Evolutionary conservation across 2,888 invertebrate genomes (phyloP).

Genomic region (Listrodromus nycthemerus): DNA sequence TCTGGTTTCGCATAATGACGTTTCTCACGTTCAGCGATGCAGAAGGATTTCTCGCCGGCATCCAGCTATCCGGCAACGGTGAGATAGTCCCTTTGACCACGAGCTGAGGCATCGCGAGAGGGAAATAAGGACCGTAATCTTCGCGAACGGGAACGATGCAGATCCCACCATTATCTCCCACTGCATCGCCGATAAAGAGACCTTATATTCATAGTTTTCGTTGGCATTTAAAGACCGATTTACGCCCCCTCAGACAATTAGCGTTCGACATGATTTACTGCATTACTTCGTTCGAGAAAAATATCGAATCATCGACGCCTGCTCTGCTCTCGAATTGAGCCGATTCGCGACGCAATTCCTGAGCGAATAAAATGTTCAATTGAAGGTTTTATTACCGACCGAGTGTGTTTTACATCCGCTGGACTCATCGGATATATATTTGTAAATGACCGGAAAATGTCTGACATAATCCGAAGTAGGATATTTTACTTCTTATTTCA

Average conservation of each 20-base stretch:
- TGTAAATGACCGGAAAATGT: not conserved
- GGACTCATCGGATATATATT: not conserved
- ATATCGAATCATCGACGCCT: not conserved
- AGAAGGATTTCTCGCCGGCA: constrained; percentile 16
- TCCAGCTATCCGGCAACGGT: constrained; percentile 30
- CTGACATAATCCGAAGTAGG: not conserved
- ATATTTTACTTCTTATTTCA: not conserved
- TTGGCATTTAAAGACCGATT: constrained; percentile 55
- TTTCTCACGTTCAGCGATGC: constrained; percentile 63
- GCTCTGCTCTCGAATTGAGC: not conserved
- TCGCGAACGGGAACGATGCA: constrained; percentile 57
- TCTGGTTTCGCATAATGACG: constrained; percentile 70
- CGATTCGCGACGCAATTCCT: not conserved
- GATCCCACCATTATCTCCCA: constrained; percentile 66
- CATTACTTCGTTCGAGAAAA: constrained; percentile 24
- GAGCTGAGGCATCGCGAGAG: constrained; percentile 47
- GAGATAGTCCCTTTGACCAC: constrained; percentile 50
- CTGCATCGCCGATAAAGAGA: constrained; percentile 47
- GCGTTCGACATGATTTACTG: constrained; percentile 36
- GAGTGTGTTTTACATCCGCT: not conserved
- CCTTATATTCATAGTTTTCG: constrained; percentile 57
- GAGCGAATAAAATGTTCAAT: not conserved
- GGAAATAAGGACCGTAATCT: constrained; percentile 52
- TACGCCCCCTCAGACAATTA: constrained; percentile 51
- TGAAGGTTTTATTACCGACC: not conserved